phyloP scores from a whole-genome alignment of 2,113 vertebrate species.

The Mystacornis crossleyi region DNA sequence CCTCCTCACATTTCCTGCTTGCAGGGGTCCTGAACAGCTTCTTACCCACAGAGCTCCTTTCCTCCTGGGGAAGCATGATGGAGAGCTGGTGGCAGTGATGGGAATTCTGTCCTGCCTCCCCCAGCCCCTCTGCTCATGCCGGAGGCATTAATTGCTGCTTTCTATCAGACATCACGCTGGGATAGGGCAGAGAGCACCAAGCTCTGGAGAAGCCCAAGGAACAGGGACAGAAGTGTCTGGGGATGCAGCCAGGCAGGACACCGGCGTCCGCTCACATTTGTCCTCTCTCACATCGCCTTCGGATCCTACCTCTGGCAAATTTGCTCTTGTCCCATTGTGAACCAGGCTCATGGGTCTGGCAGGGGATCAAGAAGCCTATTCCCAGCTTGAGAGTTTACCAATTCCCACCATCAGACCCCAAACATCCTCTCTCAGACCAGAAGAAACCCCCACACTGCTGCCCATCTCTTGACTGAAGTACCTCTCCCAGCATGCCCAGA shows the following conservation, averaged over 20 bases:
- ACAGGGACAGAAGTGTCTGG: not conserved
- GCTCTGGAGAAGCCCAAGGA: not conserved
- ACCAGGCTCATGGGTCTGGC: not conserved
- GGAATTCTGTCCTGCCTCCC: not conserved
- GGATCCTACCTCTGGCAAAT: not conserved
- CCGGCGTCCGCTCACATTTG: rapidly evolving
- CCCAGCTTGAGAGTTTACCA: not conserved
- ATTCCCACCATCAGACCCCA: not conserved
- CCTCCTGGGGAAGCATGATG: not conserved
- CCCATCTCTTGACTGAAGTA: not conserved
- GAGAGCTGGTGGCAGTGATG: not conserved
- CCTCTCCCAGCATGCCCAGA: not conserved
- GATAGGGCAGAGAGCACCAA: not conserved
- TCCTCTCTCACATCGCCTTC: not conserved
- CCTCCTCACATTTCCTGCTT: not conserved
- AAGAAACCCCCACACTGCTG: not conserved
- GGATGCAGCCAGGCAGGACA: not conserved
- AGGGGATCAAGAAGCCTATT: not conserved
- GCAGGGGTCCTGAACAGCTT: not conserved
- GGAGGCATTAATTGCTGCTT: not conserved
- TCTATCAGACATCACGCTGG: not conserved
- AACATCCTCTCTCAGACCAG: not conserved
- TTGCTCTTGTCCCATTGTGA: not conserved
- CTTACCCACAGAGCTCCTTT: not conserved
- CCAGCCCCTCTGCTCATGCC: not conserved